Percentiles rank a stretch among this genome's conserved stretches.
These are phyloP conservation scores for Rhinichthys osculus DNA, from an alignment of 2,797 vertebrate species.

Conservation along the genomic window DNA sequence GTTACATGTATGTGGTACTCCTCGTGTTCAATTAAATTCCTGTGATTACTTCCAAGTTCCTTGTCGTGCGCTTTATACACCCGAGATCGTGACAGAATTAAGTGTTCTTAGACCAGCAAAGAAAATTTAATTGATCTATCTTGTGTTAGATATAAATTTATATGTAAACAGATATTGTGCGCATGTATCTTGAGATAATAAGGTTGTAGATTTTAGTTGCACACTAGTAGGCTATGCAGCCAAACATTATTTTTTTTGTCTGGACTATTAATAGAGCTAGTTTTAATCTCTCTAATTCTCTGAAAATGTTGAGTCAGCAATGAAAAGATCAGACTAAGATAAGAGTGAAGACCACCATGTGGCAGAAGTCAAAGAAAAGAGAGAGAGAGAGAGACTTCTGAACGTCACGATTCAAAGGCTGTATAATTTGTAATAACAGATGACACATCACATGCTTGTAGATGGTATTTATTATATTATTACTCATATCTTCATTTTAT, in stretches of 20 bases:
- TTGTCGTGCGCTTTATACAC: no score
- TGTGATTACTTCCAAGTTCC: no score
- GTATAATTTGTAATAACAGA: neutral
- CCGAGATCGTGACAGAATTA: no score
- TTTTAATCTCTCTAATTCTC: conserved; percentile 58
- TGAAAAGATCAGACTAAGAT: neutral
- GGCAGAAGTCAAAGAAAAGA: neutral
- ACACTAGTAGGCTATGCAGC: neutral
- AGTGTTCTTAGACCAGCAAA: no score
- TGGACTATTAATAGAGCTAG: conserved; percentile 49
- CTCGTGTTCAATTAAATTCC: no score
- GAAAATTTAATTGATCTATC: no score
- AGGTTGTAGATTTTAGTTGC: no score
- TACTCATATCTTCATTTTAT: conserved; percentile 64
- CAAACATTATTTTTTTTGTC: conserved; percentile 20
- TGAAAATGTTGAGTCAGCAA: conserved; percentile 56
- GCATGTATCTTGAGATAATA: no score
- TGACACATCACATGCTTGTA: conserved; percentile 12
- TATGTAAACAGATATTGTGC: neutral
- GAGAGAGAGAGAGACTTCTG: neutral
- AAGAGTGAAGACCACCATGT: neutral
- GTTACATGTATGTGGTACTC: no score
- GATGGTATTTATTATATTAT: conserved; percentile 60
- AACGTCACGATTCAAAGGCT: neutral
- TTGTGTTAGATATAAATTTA: no score